Base-by-base conservation (phyloP, 2,888 invertebrate species). In the Drosophila paucipuncta region DNA sequence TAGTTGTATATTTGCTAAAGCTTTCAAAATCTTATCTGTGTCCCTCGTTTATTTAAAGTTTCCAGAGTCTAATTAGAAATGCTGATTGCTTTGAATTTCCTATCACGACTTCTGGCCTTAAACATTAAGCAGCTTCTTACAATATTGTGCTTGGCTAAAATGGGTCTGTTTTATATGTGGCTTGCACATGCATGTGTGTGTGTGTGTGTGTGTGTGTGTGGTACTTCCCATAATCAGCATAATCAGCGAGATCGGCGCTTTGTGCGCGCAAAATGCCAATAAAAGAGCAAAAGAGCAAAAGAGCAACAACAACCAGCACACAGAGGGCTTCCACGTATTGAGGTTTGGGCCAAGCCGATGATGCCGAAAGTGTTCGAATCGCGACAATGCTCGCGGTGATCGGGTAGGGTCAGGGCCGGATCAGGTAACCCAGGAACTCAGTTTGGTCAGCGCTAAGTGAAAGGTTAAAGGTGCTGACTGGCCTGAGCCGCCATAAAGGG, bases 221-320 rank as follows among this genome's bases (percentile, higher is more conserved):
- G 78, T 82, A 78, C 50, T 78, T 79, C 66, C 78, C 82, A 79
- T 79, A 79, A 79, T 79, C 78, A 88, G 70, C 91, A 88, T 87
- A 87, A 87, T 87, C 85, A 91, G 88, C 78, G 74, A 82, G 88
- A 91, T 91, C 90, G 90, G 91, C 91, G 91, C 89, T 89, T 86
- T 91, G 90, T 85, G 59, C 62, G 63, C 54, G 80, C 80, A 90
- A 78, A 82, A 87, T 91, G 85, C 68, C 80, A 87, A 88, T 91
- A 87, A 87, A 87, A 68, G 55, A 53, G 64, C 80, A 67, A 87
- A 87, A 68, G 55, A 53, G 64, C 80, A 67, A 73, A 66, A 57
- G 59, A 37, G 49, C 63, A 79, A 78, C 78, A 79, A 63, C 60
- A 62, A n/a, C 9, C 53, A 63, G 10, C 39, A 62, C 35, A 66